Conservation (phyloP, 2,113 vertebrate species). For the Microtus montanus region DNA sequence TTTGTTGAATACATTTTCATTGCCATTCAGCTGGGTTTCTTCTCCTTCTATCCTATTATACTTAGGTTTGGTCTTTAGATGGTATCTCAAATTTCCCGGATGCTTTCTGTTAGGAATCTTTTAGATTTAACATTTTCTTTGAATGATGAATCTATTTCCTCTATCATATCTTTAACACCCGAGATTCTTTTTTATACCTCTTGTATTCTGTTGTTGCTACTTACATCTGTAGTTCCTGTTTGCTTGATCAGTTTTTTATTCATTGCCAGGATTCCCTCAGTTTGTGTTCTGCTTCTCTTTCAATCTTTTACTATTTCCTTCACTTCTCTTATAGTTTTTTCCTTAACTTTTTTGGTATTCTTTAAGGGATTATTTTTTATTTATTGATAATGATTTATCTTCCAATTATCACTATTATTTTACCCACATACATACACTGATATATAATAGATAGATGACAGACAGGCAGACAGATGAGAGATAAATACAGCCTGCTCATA, state of each 20-base stretch:
- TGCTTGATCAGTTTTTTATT: neutral
- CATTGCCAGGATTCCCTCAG: neutral
- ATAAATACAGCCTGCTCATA: neutral
- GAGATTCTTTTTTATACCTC: neutral
- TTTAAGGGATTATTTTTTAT: neutral
- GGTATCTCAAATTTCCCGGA: neutral
- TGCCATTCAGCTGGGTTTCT: neutral
- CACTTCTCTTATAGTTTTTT: neutral
- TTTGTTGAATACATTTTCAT: neutral
- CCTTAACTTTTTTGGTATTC: neutral
- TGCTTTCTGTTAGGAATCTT: neutral
- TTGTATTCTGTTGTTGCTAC: neutral
- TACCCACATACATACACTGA: neutral
- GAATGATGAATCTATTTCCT: neutral
- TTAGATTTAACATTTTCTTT: neutral
- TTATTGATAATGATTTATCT: neutral
- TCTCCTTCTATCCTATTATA: neutral
- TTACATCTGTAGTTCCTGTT: neutral
- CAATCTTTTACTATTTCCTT: neutral
- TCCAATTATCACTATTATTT: neutral
- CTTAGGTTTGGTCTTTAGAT: neutral
- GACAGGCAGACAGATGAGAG: neutral
- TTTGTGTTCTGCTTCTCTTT: neutral
- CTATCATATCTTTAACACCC: neutral
- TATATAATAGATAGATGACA: neutral